Conservation (phyloP, 1,140 invertebrate genomes). For the Myzus persicae region DNA sequence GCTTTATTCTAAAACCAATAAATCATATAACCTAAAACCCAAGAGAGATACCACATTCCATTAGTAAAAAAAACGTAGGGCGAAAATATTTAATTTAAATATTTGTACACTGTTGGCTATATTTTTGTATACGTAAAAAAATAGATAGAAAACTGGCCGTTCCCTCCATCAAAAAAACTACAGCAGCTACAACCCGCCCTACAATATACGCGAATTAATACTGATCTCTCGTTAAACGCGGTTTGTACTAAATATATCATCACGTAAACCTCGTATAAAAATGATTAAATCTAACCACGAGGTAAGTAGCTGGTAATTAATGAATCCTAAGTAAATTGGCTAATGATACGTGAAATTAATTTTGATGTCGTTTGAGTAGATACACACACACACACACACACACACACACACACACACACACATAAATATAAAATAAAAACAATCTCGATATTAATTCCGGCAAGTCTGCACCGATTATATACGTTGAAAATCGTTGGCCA, state of each 20-base stretch:
- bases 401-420: too few relatives aligned
- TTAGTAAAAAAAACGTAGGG: neutral
- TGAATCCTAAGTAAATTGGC: constrained; percentile 29
- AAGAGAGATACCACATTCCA: neutral
- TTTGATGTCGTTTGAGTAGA: neutral
- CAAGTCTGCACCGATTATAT: neutral
- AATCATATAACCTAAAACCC: neutral
- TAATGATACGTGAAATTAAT: constrained; percentile 39
- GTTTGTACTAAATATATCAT: neutral
- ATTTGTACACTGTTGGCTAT: neutral
- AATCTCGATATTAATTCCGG: neutral
- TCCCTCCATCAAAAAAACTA: too few relatives aligned
- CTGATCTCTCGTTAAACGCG: too few relatives aligned
- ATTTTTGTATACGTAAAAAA: too few relatives aligned
- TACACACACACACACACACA: neutral
- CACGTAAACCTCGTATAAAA: neutral
- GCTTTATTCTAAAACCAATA: neutral
- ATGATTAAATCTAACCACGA: neutral
- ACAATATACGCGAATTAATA: too few relatives aligned
- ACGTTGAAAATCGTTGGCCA: neutral
- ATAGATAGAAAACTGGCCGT: neutral
- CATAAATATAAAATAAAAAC: neutral
- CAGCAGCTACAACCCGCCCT: too few relatives aligned
- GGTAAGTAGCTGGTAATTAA: neutral
- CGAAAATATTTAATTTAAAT: neutral